A percentile compares a stretch with the other conserved stretches of the same genome.
These are phyloP conservation scores for Endotricha flammealis DNA, from an alignment of 2,888 invertebrate species.

Conservation along the genomic window DNA sequence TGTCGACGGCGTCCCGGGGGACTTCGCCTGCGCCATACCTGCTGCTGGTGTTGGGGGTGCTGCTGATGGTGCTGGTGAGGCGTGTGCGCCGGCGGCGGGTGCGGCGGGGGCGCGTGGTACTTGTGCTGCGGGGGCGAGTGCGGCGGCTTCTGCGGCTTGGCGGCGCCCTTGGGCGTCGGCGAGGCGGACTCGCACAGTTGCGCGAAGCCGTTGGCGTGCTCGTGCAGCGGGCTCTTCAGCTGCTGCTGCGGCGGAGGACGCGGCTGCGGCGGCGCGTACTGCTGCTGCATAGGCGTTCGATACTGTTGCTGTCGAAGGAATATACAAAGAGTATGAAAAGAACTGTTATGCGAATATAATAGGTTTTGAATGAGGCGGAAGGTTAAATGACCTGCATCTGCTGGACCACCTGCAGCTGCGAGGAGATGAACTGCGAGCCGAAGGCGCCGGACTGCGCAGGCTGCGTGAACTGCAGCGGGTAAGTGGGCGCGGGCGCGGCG, in stretches of 20 bases:
- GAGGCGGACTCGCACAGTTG: slow-evolving; percentile 80
- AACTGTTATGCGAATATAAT: too few species aligned
- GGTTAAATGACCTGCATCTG: slow-evolving; percentile 77
- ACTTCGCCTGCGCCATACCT: slow-evolving; percentile 24
- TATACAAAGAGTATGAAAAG: too few species aligned
- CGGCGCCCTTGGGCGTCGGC: slow-evolving; percentile 67
- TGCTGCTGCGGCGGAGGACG: slow-evolving; percentile 69
- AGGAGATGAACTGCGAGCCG: slow-evolving; percentile 65
- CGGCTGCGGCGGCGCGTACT: slow-evolving; percentile 60
- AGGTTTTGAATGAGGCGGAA: too few species aligned
- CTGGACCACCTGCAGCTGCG: slow-evolving; percentile 68
- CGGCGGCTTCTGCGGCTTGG: slow-evolving; percentile 59
- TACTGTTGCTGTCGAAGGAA: slow-evolving; percentile 74
- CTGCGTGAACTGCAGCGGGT: slow-evolving; percentile 81
- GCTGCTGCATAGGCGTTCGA: slow-evolving; percentile 66
- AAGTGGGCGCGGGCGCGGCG: slow-evolving; percentile 79
- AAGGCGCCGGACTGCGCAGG: slow-evolving; percentile 75
- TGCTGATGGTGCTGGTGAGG: slow-evolving; percentile 64
- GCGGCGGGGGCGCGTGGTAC: slow-evolving; percentile 63
- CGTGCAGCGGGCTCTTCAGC: slow-evolving; percentile 78
- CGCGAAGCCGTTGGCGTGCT: slow-evolving; percentile 72
- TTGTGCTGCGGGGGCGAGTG: slow-evolving; percentile 74
- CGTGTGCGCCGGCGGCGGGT: slow-evolving; percentile 53
- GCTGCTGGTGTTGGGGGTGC: slow-evolving; percentile 28
- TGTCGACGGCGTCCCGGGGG: slow-evolving; percentile 24